phyloP scores from a whole-genome alignment of 2,888 invertebrate genomes.

The Orthosia gracilis region DNA sequence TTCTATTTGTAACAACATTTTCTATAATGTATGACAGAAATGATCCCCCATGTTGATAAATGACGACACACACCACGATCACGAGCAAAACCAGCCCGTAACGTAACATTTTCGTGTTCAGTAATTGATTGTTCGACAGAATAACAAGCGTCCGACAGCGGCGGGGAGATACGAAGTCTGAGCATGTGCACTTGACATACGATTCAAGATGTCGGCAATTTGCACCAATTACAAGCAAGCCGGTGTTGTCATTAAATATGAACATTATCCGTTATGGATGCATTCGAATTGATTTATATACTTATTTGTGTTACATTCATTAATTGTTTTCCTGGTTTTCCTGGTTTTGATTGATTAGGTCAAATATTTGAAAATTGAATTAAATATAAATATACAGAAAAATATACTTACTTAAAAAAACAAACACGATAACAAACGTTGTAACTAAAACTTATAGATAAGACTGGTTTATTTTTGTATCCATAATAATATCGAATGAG shows the following conservation, averaged over 20 bases:
- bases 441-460: no score
- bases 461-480: no score
- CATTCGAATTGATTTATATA: background rate
- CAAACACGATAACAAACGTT: no score
- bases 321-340: background rate
- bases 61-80: background rate
- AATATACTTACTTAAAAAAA: no score
- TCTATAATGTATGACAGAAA: background rate
- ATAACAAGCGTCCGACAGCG: background rate
- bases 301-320: background rate
- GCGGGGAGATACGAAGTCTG: accelerated
- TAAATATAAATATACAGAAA: no score
- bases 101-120: background rate
- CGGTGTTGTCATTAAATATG: background rate
- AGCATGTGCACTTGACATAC: background rate
- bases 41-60: no score
- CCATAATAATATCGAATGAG: no score
- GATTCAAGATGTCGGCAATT: background rate
- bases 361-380: no score
- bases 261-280: background rate
- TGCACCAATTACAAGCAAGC: background rate
- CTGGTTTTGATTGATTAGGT: no score
- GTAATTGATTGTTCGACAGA: background rate
- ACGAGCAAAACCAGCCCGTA: background rate
- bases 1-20: background rate